Evolutionary conservation across 2,888 invertebrate species (phyloP).

Genomic region (Macaria notata): DNA sequence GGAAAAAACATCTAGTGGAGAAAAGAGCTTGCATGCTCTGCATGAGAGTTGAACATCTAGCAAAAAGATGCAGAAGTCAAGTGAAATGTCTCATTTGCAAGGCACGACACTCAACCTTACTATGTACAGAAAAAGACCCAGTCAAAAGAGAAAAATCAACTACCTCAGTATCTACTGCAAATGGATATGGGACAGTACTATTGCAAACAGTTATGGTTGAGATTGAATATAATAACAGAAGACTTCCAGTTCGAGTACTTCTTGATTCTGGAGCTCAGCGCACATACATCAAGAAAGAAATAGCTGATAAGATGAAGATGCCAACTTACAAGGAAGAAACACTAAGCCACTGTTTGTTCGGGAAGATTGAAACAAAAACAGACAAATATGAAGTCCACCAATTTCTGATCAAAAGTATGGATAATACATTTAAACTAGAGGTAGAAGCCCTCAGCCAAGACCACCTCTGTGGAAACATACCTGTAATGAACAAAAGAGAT

Average conservation of each 20-base stretch:
- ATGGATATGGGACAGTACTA: too few relatives aligned
- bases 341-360: slow-evolving; percentile 1
- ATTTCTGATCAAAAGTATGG: background rate
- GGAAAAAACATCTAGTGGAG: background rate
- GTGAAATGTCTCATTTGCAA: slow-evolving; percentile 2
- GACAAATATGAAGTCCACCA: background rate
- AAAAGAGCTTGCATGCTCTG: slow-evolving; percentile 2
- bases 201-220: too few relatives aligned
- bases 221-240: too few relatives aligned
- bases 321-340: background rate
- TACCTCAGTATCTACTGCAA: too few relatives aligned
- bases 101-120: background rate
- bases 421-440: background rate
- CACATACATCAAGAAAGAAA: slow-evolving; percentile 1
- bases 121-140: too few relatives aligned
- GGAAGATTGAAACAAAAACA: background rate
- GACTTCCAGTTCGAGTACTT: background rate
- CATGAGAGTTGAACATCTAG: slow-evolving; percentile 1
- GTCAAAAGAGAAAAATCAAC: too few relatives aligned
- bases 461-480: too few relatives aligned
- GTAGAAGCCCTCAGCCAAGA: too few relatives aligned
- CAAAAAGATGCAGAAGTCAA: background rate
- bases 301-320: background rate
- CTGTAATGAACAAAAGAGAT: too few relatives aligned
- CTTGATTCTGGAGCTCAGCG: slow-evolving; percentile 5